Evolutionary conservation across 2,113 vertebrate genomes (phyloP), one percentile per base, ranked within the genome.

Genomic region (Redunca redunca): DNA sequence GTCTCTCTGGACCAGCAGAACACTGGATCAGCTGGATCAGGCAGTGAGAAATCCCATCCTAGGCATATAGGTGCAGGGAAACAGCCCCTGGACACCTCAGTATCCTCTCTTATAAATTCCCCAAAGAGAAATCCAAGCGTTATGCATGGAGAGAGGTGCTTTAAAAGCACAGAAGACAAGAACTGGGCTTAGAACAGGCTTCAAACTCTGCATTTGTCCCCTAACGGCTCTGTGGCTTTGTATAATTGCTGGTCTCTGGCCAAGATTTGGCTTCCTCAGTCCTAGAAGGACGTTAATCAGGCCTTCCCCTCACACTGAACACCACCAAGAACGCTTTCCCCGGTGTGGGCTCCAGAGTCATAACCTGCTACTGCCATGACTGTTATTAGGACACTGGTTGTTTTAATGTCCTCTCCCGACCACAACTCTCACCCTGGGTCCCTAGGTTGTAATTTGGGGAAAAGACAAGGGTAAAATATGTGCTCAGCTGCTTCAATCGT

Each of bases 91-190:
- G 17, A 17, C 78, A 52, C 33, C 14, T 4, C 2, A 2, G 1
- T 1, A 2, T 3, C 30, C 17, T 48, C 7, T 81, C 48, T 13
- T 25, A 52, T 33, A 88, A 43, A 46, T 0, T 21, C 15, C 43
- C 19, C 60, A 58, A 43, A 4, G 23, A 33, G 23, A 28, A 80
- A 60, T 71, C 6, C 64, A 80, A 33, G 40, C 15, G 2, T 6
- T 2, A 2, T 26, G 25, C 23, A 0, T 1, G 10, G 7, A 13
- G 3, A 78, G 4, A 67, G 25, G 40, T 2, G 7, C 4, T 53
- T 74, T 13, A 67, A 33, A 33, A 40, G 25, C 71, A 95, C 48
- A 88, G 10, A 30, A 48, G 28, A 48, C 3, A 60, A 17, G 48
- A 9, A 23, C 15, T 26, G 28, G n/a, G 26, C 21, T 89, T 28